A percentile compares a stretch with the other conserved stretches of the same genome.
Conservation (phyloP, 2,797 vertebrate species). For the Arnoldichthys spilopterus region DNA sequence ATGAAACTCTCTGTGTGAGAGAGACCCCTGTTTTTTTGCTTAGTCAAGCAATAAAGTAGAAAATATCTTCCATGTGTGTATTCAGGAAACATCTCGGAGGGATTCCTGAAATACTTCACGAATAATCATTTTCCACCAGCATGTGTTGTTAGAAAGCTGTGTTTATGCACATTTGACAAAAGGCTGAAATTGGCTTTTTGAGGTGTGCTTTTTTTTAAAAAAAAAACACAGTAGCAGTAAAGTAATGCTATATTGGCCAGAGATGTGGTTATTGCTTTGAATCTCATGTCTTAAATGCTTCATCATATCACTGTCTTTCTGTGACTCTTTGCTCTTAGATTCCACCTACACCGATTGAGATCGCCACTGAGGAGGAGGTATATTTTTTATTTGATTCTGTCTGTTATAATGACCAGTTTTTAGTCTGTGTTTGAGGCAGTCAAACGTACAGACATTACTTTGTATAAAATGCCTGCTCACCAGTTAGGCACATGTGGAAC, state of each 20-base stretch:
- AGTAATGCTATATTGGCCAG: neutral
- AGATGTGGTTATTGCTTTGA: neutral
- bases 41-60: too few relatives aligned
- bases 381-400: slow-evolving; percentile 47
- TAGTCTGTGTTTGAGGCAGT: neutral
- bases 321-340: slow-evolving; percentile 72
- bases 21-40: too few relatives aligned
- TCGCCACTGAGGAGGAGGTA: slow-evolving; percentile 94
- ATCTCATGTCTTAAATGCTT: neutral
- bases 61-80: too few relatives aligned
- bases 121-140: neutral
- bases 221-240: neutral
- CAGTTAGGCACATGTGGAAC: too few relatives aligned
- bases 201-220: neutral
- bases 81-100: neutral
- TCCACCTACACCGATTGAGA: slow-evolving; percentile 89
- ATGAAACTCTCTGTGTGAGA: too few relatives aligned
- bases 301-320: neutral
- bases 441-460: too few relatives aligned
- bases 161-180: neutral
- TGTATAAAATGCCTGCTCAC: too few relatives aligned
- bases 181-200: neutral
- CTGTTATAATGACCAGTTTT: neutral
- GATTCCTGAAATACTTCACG: neutral
- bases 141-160: neutral